A percentile compares a stretch with the other conserved stretches of the same genome.
Conservation (phyloP, 2,888 invertebrate genomes). For the Hybos culiciformis region DNA sequence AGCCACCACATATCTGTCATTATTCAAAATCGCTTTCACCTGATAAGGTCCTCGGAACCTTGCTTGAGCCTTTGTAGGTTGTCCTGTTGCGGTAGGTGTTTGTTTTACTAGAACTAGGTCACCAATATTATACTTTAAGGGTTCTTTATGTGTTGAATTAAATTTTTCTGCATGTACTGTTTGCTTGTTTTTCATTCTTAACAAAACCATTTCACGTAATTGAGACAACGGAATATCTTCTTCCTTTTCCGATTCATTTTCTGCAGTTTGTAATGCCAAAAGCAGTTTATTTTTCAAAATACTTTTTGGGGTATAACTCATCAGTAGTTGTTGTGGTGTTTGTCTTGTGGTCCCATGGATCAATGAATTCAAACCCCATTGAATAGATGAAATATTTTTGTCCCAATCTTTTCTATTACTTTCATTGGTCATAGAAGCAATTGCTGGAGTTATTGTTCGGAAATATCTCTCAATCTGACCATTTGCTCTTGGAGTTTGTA, state of each 20-base stretch:
- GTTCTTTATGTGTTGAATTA: background rate
- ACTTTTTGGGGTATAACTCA: background rate
- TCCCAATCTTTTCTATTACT: conserved; percentile 3
- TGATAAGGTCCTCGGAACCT: conserved; percentile 1
- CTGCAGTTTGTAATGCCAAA: background rate
- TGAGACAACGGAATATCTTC: background rate
- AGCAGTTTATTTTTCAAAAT: conserved; percentile 4
- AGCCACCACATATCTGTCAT: background rate
- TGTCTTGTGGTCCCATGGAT: background rate
- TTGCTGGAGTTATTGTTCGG: conserved; percentile 8
- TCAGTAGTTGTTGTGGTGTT: background rate
- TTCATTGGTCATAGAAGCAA: conserved; percentile 6
- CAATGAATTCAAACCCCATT: conserved; percentile 1
- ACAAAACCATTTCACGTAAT: background rate
- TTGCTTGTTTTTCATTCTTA: no score
- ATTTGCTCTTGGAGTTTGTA: conserved; percentile 16
- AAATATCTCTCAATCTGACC: conserved; percentile 15
- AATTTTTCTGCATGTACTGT: background rate
- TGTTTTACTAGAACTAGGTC: background rate
- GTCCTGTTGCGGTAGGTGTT: background rate
- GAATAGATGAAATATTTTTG: conserved; percentile 1
- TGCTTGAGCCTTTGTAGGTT: background rate
- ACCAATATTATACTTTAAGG: background rate
- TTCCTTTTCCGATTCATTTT: background rate
- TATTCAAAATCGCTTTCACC: background rate